phyloP scores from a whole-genome alignment of 1,140 invertebrate genomes.

The Psix sp. region DNA sequence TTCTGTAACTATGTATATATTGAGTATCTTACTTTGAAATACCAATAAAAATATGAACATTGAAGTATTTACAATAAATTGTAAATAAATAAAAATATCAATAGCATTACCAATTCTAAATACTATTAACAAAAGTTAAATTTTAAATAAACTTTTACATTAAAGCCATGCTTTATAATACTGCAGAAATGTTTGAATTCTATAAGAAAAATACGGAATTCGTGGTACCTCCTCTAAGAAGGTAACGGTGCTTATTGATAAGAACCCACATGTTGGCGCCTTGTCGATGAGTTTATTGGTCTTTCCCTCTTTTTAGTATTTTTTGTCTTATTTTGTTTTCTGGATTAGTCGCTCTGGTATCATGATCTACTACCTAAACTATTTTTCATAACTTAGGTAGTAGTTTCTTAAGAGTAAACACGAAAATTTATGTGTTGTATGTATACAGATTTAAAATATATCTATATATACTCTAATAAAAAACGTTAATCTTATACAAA shows the following conservation, averaged over 20 bases:
- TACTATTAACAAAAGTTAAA: conserved; percentile 52
- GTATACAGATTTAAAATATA: too few relatives aligned
- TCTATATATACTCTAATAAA: too few relatives aligned
- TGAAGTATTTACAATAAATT: too few relatives aligned
- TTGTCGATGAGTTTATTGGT: conserved; percentile 59
- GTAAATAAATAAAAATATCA: too few relatives aligned
- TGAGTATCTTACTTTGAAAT: too few relatives aligned
- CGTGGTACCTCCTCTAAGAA: conserved; percentile 53
- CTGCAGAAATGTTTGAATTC: conserved; percentile 49
- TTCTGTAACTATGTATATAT: too few relatives aligned
- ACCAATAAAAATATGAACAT: too few relatives aligned
- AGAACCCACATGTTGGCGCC: conserved; percentile 65
- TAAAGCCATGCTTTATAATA: conserved; percentile 57
- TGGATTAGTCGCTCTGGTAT: conserved; percentile 48
- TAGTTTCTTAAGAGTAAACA: too few relatives aligned
- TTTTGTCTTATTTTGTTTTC: conserved; percentile 53
- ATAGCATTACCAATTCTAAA: too few relatives aligned
- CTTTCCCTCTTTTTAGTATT: conserved; percentile 30
- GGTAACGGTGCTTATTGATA: conserved; percentile 67
- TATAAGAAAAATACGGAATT: conserved; percentile 59
- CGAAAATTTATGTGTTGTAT: too few relatives aligned
- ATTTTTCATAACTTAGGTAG: too few relatives aligned
- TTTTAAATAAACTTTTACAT: conserved; percentile 43
- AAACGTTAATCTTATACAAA: too few relatives aligned
- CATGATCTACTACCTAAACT: conserved; percentile 42